Percentiles rank a stretch among this genome's conserved stretches.
Evolutionary conservation across 2,797 vertebrate species (phyloP).

Genomic region (Microtus agrestis): DNA sequence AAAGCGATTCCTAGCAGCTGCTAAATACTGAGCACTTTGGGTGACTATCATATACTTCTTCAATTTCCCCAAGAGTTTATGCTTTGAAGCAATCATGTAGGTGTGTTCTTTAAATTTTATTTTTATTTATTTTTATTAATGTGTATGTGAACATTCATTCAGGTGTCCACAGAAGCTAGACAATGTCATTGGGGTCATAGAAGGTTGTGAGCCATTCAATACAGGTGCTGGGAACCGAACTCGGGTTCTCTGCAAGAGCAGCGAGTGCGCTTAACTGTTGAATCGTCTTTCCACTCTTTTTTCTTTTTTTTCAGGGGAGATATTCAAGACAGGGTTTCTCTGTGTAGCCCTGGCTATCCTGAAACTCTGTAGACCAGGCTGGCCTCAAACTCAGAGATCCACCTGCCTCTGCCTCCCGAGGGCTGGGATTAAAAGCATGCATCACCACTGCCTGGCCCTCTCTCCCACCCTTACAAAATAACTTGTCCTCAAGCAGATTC

Average conservation of each 20-base stretch:
- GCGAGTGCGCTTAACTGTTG: not conserved
- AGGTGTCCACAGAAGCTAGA: not conserved
- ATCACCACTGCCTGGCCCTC: too few relatives aligned
- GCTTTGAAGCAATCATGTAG: not conserved
- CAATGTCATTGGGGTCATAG: not conserved
- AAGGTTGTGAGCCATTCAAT: not conserved
- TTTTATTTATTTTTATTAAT: not conserved
- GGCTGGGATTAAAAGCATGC: too few relatives aligned
- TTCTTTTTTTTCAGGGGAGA: rapidly evolving
- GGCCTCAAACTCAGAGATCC: too few relatives aligned
- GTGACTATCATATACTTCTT: not conserved
- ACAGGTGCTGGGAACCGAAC: not conserved
- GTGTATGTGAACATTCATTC: not conserved
- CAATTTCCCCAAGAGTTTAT: slow-evolving; percentile 2
- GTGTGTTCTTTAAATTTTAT: not conserved
- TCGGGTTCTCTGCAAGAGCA: not conserved
- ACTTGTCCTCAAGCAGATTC: not conserved
- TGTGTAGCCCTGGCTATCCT: too few relatives aligned
- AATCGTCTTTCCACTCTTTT: too few relatives aligned
- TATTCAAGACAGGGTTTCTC: too few relatives aligned
- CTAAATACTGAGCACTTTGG: not conserved
- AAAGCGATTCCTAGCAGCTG: not conserved
- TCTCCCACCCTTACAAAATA: not conserved
- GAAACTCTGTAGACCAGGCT: too few relatives aligned
- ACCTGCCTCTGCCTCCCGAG: too few relatives aligned